A percentile compares a stretch with the other conserved stretches of the same genome.
These are phyloP conservation scores for Montipora capricornis DNA, from an alignment of 64 coral and sea anemone species.

Conservation along the genomic window DNA sequence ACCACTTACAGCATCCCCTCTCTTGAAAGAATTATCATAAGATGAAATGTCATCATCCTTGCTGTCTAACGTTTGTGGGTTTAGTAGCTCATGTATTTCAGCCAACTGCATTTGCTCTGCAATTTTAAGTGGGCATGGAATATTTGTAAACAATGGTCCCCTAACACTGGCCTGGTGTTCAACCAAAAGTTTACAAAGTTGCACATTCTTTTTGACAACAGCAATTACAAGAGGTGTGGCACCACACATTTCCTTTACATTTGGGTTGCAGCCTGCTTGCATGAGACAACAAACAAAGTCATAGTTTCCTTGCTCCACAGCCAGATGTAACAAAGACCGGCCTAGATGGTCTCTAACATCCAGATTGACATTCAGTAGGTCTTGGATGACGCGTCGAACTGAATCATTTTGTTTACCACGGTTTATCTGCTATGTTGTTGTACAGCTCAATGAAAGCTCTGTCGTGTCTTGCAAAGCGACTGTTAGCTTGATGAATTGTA, in stretches of 20 bases:
- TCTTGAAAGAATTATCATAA: not conserved
- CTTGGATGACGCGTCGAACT: not conserved
- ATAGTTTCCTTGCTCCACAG: too few relatives aligned
- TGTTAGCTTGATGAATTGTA: too few relatives aligned
- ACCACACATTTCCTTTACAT: slow-evolving; percentile 45
- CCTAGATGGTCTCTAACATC: too few relatives aligned
- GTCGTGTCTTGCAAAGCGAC: too few relatives aligned
- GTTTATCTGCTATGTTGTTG: too few relatives aligned
- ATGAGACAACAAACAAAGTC: too few relatives aligned
- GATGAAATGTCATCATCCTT: slow-evolving; percentile 58
- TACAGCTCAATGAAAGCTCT: too few relatives aligned
- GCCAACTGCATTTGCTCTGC: slow-evolving; percentile 43
- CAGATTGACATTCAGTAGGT: too few relatives aligned
- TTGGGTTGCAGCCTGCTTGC: too few relatives aligned
- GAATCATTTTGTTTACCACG: slow-evolving; percentile 7
- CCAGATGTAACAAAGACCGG: too few relatives aligned
- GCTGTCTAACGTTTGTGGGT: slow-evolving; percentile 36
- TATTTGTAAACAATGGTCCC: slow-evolving; percentile 48
- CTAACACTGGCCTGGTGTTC: slow-evolving; percentile 38
- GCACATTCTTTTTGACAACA: slow-evolving; percentile 28
- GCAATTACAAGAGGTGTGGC: slow-evolving; percentile 44
- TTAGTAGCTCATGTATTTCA: slow-evolving; percentile 22
- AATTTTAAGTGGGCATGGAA: slow-evolving; percentile 34
- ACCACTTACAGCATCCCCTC: too few relatives aligned
- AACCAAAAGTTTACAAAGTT: slow-evolving; percentile 33